Conservation (phyloP, 2,888 invertebrate species). For the Callinectes sapidus region DNA sequence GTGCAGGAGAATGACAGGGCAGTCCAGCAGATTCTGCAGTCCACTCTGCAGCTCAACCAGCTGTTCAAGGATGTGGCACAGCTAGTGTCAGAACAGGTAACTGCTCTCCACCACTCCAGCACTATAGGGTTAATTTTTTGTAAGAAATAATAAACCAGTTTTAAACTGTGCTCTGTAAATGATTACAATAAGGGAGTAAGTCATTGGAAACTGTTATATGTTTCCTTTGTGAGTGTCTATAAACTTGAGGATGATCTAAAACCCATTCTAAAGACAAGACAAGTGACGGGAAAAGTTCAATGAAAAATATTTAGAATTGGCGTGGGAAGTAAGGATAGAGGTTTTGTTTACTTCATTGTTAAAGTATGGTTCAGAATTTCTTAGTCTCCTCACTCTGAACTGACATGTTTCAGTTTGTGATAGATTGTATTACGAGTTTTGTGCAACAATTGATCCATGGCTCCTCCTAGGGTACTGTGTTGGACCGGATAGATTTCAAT, state of each 20-base stretch:
- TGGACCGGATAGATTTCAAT: slow-evolving; percentile 98
- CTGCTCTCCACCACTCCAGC: neutral
- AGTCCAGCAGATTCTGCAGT: slow-evolving; percentile 92
- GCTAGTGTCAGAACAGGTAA: slow-evolving; percentile 80
- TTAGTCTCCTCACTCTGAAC: neutral
- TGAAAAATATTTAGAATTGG: too few species aligned
- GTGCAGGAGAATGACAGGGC: slow-evolving; percentile 86
- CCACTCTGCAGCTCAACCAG: slow-evolving; percentile 94
- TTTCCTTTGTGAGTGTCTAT: too few species aligned
- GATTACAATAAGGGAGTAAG: too few species aligned
- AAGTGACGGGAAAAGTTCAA: too few species aligned
- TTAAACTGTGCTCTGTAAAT: too few species aligned
- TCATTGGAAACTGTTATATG: too few species aligned
- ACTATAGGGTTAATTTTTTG: too few species aligned
- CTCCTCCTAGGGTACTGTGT: slow-evolving; percentile 84
- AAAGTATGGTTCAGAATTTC: neutral
- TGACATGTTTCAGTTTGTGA: neutral
- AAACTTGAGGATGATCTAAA: too few species aligned
- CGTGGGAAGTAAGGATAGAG: too few species aligned
- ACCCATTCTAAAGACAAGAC: too few species aligned
- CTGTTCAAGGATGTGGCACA: slow-evolving; percentile 87
- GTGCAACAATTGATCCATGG: neutral
- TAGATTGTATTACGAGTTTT: neutral
- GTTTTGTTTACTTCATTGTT: neutral
- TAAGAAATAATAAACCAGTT: too few species aligned